Evolutionary conservation across 2,888 invertebrate genomes (phyloP).

Genomic region (Agonopterix heracliana): DNA sequence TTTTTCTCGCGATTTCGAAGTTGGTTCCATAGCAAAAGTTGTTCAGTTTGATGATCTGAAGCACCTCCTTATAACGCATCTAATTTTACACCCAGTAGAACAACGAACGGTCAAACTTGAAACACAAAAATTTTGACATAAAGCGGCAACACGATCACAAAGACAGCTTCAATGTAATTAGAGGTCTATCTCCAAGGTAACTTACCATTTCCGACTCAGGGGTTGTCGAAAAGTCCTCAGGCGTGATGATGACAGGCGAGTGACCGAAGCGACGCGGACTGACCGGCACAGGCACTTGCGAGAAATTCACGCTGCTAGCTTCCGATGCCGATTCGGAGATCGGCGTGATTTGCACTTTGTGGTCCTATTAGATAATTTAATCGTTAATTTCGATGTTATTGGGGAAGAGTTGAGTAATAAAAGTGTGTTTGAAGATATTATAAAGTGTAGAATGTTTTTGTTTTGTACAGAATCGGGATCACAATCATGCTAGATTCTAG

Average conservation of each 20-base stretch:
- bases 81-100: too few relatives aligned
- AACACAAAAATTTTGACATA: too few relatives aligned
- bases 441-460: not conserved
- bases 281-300: conserved; percentile 29
- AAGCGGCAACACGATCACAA: too few relatives aligned
- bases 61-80: too few relatives aligned
- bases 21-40: too few relatives aligned
- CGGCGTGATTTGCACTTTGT: conserved; percentile 61
- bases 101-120: too few relatives aligned
- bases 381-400: not conserved
- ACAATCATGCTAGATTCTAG: not conserved
- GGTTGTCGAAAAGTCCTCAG: conserved; percentile 43
- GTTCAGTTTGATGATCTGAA: too few relatives aligned
- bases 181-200: conserved; percentile 1
- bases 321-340: conserved; percentile 55
- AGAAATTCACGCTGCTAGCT: conserved; percentile 41
- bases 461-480: not conserved
- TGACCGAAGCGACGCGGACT: conserved; percentile 40
- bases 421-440: not conserved
- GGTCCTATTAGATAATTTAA: conserved; percentile 29
- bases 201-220: conserved; percentile 61
- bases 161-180: too few relatives aligned
- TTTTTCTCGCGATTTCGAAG: too few relatives aligned
- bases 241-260: conserved; percentile 32
- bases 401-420: not conserved